Conservation (phyloP, 2,888 invertebrate species). For the Eilema caniola region DNA sequence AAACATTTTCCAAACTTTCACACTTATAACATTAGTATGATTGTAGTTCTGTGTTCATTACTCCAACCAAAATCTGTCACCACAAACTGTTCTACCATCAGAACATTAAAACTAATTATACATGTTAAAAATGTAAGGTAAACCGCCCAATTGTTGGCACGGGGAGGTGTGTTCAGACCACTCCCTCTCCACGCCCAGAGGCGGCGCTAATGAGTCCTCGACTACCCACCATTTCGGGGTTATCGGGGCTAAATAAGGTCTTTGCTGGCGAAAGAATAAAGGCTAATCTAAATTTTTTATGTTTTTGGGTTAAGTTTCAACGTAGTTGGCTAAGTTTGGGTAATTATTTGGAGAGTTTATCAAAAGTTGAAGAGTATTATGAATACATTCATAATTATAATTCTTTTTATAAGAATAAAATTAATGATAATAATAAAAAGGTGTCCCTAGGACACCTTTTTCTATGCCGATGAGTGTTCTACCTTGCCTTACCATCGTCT, state of each 20-base stretch:
- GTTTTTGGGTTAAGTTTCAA: neutral
- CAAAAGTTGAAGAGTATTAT: neutral
- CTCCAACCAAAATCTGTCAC: no score
- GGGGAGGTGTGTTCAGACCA: conserved; percentile 53
- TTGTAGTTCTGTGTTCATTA: no score
- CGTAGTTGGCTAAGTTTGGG: neutral
- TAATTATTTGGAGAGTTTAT: neutral
- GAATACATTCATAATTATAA: neutral
- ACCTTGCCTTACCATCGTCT: no score
- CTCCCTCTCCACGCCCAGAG: conserved; percentile 65
- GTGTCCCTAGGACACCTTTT: no score
- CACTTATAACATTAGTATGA: no score
- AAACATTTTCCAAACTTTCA: no score
- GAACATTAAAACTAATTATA: neutral
- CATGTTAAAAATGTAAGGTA: conserved; percentile 4
- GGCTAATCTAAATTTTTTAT: neutral
- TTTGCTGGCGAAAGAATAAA: neutral
- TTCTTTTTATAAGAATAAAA: no score
- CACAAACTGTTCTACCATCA: neutral
- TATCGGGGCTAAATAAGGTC: conserved; percentile 23
- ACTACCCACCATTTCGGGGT: conserved; percentile 51
- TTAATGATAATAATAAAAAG: no score
- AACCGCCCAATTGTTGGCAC: conserved; percentile 40
- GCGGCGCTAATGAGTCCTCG: conserved; percentile 69
- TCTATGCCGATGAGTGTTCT: no score